phyloP scores from a whole-genome alignment of 2,113 vertebrate species.

The Abramis brama region DNA sequence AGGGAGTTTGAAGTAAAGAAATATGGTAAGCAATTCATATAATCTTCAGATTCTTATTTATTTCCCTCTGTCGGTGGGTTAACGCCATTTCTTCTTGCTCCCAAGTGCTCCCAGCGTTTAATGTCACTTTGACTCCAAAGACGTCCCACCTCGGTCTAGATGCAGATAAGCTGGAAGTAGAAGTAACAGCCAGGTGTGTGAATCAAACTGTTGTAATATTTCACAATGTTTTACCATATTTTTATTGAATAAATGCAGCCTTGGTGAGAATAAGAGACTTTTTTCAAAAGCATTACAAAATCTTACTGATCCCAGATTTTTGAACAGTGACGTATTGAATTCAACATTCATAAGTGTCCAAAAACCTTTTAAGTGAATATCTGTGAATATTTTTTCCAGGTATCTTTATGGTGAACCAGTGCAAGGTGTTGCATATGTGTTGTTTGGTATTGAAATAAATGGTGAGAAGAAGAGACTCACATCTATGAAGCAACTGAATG shows the following conservation, averaged over 20 bases:
- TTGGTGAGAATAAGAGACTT: no score
- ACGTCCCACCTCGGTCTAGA: constrained; percentile 68
- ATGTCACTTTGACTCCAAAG: constrained; percentile 72
- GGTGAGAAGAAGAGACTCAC: constrained; percentile 70
- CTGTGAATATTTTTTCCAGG: constrained; percentile 54
- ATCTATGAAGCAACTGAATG: constrained; percentile 70
- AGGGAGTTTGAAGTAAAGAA: constrained; percentile 76
- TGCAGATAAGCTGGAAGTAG: constrained; percentile 65
- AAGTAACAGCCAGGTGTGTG: constrained; percentile 72
- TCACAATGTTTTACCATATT: background rate
- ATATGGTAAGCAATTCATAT: constrained; percentile 66
- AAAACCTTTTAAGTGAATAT: no score
- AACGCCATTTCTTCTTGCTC: background rate
- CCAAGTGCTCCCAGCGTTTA: constrained; percentile 79
- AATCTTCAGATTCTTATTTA: background rate
- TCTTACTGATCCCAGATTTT: background rate
- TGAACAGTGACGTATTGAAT: background rate
- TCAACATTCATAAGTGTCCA: background rate
- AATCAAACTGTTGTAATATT: background rate
- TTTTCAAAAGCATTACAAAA: no score
- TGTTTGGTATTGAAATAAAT: constrained; percentile 74
- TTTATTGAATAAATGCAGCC: background rate
- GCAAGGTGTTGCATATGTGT: constrained; percentile 73
- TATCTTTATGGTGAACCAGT: constrained; percentile 74
- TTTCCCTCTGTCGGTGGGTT: background rate